Base-by-base conservation (phyloP, 2,113 vertebrate species). In the Jacana jacana region DNA sequence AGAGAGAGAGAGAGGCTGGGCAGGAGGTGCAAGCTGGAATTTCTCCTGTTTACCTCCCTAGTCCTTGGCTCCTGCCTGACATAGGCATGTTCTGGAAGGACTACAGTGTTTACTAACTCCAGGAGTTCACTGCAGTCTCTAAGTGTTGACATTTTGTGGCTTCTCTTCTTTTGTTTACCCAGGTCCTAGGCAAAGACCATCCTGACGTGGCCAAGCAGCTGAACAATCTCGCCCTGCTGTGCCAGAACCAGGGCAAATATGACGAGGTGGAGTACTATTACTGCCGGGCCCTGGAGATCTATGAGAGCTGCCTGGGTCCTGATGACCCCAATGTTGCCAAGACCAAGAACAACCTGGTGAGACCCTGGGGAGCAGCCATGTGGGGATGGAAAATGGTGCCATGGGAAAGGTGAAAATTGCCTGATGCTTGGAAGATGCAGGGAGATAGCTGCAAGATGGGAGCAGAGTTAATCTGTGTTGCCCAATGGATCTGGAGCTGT, bases 231-330 rank as follows among this genome's bases (percentile, higher is more conserved):
- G 99, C 99, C 25, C 98, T 99, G 86, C 96, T 99, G 68, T 99
- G 99, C 95, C 99, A 99, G 98, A 99, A 99, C 97, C 99, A 99
- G 98, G 99, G 99, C 97, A 99, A 99, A 93, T 99, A 99, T 8
- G 99, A 99, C 17, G 99, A 99, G 46, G 99, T 99, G 96, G 99
- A 99, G 78, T 99, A 99, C 88, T 99, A 99, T 86, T 99, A 99
- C 97, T 98, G 98, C 95, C 98, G 99, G 6, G 99, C 99, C 2
- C 98, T 99, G 97, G 99, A 99, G 98, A 99, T 99, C 98, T 99
- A 99, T 0, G 99, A 99, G 97, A 97, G 97, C 87, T 98, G 99
- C 94, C 98, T 99, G 88, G 99, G 99, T 31, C 98, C 98, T 0
- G 99, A 99, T 73, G 99, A 99, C 84, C 98, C 99, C 79, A 99